These are phyloP conservation scores for Bryconaethiops microstoma DNA, from an alignment of 2,797 vertebrate species.

Conservation along the genomic window DNA sequence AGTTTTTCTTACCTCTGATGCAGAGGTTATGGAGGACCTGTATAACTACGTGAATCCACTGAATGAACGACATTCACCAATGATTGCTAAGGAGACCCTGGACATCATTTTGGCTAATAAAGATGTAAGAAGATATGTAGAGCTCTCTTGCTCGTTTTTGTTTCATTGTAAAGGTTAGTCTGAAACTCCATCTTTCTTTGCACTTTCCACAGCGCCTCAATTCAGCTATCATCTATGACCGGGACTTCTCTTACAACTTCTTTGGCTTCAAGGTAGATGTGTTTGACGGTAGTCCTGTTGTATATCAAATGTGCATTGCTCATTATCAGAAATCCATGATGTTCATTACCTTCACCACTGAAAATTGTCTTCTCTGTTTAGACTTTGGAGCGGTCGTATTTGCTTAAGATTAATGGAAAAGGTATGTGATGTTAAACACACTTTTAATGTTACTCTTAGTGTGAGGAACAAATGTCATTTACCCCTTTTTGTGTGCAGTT, in stretches of 20 bases:
- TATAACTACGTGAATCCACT: slow-evolving; percentile 91
- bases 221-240: slow-evolving; percentile 94
- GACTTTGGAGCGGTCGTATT: slow-evolving; percentile 95
- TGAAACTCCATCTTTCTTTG: background rate
- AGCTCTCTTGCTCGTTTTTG: background rate
- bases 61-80: slow-evolving; percentile 88
- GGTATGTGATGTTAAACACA: slow-evolving; percentile 65
- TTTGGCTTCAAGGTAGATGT: slow-evolving; percentile 92
- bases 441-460: background rate
- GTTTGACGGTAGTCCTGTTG: background rate
- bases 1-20: background rate
- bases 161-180: background rate
- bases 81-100: slow-evolving; percentile 90
- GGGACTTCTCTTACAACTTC: slow-evolving; percentile 98
- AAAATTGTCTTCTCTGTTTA: slow-evolving; percentile 46
- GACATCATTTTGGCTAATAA: slow-evolving; percentile 90
- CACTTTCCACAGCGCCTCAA: slow-evolving; percentile 83
- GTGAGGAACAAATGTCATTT: background rate
- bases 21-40: slow-evolving; percentile 97
- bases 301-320: background rate
- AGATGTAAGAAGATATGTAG: slow-evolving; percentile 78
- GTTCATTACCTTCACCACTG: background rate
- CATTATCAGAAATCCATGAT: background rate
- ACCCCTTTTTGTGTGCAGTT: slow-evolving; percentile 69
- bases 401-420: slow-evolving; percentile 94